Conservation (phyloP, 1,140 invertebrate species). For the Solenopsis fugax region DNA sequence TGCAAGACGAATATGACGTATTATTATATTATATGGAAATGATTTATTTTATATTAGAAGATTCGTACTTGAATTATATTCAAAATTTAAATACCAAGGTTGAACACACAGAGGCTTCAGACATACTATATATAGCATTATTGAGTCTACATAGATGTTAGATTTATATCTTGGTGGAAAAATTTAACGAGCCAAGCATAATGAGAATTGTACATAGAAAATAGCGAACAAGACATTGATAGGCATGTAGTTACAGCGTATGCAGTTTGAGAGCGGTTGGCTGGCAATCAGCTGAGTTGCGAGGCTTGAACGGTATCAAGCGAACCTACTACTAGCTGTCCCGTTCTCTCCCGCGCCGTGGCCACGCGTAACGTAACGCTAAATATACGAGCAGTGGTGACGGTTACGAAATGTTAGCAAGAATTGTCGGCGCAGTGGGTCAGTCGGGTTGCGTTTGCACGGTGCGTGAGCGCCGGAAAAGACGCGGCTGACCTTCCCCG, state of each 20-base stretch:
- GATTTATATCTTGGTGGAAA: not conserved
- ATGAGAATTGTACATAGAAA: not conserved
- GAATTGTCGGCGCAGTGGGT: conserved; percentile 70
- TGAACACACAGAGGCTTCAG: not conserved
- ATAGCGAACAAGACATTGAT: not conserved
- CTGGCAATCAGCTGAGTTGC: conserved; percentile 51
- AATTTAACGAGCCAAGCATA: not conserved
- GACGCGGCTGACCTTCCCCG: conserved; percentile 23
- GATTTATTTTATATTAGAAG: not conserved
- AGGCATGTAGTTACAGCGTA: not conserved
- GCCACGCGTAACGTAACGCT: conserved; percentile 59
- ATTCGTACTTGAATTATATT: not conserved
- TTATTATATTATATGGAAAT: not conserved
- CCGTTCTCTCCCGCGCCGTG: conserved; percentile 7
- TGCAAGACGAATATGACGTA: not conserved
- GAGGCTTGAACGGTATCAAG: conserved; percentile 50
- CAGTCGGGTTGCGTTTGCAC: conserved; percentile 53
- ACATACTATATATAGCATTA: not conserved
- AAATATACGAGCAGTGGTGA: conserved; percentile 72
- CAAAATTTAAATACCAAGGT: not conserved
- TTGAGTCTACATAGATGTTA: no score
- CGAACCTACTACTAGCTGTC: conserved; percentile 34
- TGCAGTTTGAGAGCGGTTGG: conserved; percentile 18
- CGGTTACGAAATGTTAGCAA: conserved; percentile 78
- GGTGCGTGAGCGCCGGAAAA: conserved; percentile 25